Evolutionary conservation across 2,888 invertebrate genomes (phyloP), one percentile per base, ranked within the genome.

Genomic region (Amphipoea lucens): DNA sequence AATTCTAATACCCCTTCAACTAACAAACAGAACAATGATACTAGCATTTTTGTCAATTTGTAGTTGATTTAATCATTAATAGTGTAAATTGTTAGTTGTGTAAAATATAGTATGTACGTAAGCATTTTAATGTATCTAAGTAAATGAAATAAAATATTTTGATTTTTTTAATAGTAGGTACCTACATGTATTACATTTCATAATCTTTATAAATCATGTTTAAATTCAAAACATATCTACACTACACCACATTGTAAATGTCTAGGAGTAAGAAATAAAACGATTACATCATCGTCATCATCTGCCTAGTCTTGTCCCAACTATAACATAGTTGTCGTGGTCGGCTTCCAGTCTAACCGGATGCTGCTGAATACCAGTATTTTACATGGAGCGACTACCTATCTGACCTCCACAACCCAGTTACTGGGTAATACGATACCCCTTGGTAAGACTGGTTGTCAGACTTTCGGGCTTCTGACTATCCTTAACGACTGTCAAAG

Each of bases 221-320:
- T 36, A 42, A 45, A 45, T 71, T 40, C 9, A 48, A 81, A 73
- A 65, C n/a, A 29, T 29, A 12, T 42, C 40, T 20, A 48, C 40
- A 66, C 14, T 48, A 48, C 29, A 66, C 20, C 23, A 66, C 66
- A 40, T 45, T 36, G 14, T 51, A 9, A 74, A 74, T 74, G 51
- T 62, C 66, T 82, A 12, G 4, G 11, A 45, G 9, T 57, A n/a
- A 29, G 51, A 54, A 54, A n/a, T n/a, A n/a, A n/a, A n/a, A n/a
- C n/a, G n/a, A n/a, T n/a, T n/a, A n/a, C n/a, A n/a, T n/a, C n/a
- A n/a, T n/a, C n/a, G n/a, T n/a, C n/a, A n/a, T n/a, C n/a, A n/a
- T n/a, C n/a, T n/a, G n/a, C n/a, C n/a, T n/a, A n/a, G n/a, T 6
- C 17, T 17, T 51, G 17, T 51, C 17, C 17, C 17, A 51, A 51